Evolutionary conservation across 64 coral and sea anemone genomes (phyloP).

Genomic region (Pachyseris speciosa): DNA sequence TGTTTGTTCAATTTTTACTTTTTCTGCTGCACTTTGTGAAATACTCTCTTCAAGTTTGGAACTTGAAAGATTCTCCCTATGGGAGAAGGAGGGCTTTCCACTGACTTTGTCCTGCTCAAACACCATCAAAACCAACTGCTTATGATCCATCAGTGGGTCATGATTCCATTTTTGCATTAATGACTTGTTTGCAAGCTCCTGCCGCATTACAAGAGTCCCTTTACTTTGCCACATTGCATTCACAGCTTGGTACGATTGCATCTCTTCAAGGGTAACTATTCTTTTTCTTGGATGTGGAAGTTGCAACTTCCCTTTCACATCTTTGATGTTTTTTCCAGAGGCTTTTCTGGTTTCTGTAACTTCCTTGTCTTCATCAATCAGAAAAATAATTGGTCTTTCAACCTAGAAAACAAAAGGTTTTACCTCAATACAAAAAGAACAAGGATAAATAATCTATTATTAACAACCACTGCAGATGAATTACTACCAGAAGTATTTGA

Average conservation of each 20-base stretch:
- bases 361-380: not conserved
- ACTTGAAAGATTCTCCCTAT: not conserved
- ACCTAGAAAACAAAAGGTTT: not conserved
- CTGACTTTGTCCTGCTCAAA: slow-evolving; percentile 14
- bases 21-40: not conserved
- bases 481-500: too few species aligned
- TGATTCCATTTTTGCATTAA: not conserved
- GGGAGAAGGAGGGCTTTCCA: not conserved
- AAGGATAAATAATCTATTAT: too few species aligned
- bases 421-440: too few species aligned
- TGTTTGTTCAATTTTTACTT: not conserved
- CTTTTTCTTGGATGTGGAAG: not conserved
- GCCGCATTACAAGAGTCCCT: not conserved
- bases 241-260: not conserved
- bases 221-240: not conserved
- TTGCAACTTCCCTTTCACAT: not conserved
- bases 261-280: not conserved
- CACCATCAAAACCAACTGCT: slow-evolving; percentile 42
- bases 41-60: not conserved
- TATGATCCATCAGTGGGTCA: slow-evolving; percentile 32
- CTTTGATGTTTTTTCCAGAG: not conserved
- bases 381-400: not conserved
- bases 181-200: not conserved
- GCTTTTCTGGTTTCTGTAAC: not conserved
- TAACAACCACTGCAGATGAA: too few species aligned